phyloP scores from a whole-genome alignment of 2,113 vertebrate genomes.

The Tupaia tana region DNA sequence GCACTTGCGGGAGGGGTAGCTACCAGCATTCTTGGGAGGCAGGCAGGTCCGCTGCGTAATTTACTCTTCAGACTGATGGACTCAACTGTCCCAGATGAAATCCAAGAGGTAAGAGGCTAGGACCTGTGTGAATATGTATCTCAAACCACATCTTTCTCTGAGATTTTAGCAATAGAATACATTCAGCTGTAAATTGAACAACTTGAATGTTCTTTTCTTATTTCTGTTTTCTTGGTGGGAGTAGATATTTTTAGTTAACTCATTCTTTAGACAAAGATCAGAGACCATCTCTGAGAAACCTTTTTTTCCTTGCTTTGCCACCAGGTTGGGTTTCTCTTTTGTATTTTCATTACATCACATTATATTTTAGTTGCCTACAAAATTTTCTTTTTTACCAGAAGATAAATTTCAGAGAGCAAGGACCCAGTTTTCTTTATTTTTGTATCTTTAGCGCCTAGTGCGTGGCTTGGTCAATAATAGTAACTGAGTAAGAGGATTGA shows the following conservation, averaged over 20 bases:
- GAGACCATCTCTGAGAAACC: background rate
- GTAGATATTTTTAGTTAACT: slow-evolving; percentile 26
- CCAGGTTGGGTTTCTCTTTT: background rate
- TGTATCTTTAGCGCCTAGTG: background rate
- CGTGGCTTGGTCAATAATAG: background rate
- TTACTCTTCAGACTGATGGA: slow-evolving; percentile 98
- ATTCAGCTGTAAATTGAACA: background rate
- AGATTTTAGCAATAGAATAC: background rate
- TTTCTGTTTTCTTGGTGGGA: background rate
- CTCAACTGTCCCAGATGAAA: slow-evolving; percentile 98
- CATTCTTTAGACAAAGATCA: slow-evolving; percentile 25
- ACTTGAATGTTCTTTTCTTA: slow-evolving; percentile 18
- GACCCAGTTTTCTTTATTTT: background rate
- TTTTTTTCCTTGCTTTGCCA: background rate
- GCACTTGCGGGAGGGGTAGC: slow-evolving; percentile 97
- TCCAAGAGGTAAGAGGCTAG: slow-evolving; percentile 92
- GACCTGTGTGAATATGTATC: background rate
- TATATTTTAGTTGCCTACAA: slow-evolving; percentile 33
- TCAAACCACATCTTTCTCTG: background rate
- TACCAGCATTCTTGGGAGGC: slow-evolving; percentile 96
- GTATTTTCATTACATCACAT: background rate
- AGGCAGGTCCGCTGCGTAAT: slow-evolving; percentile 96
- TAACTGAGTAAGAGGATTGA: background rate
- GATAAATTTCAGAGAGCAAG: slow-evolving; percentile 15
- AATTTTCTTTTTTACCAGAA: slow-evolving; percentile 1